These are phyloP conservation scores for Gadopsis bispinosus DNA, from an alignment of 2,797 vertebrate species.

Conservation along the genomic window DNA sequence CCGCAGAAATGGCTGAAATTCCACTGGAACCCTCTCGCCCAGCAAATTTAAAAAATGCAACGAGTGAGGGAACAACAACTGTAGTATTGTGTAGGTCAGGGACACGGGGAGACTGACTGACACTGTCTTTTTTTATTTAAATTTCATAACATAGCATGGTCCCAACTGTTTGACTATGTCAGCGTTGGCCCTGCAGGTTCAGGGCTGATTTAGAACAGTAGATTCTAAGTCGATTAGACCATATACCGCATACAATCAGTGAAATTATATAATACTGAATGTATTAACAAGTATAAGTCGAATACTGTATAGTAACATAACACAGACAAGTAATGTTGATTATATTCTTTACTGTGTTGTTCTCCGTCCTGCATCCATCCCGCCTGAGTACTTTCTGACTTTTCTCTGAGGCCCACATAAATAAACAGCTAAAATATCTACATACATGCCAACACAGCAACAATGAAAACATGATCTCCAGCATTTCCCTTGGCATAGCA, in stretches of 20 bases:
- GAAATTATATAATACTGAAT: background rate
- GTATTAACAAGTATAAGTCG: background rate
- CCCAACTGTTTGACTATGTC: too few species aligned
- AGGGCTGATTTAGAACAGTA: too few species aligned
- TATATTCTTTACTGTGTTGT: background rate
- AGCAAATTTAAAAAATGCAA: too few species aligned
- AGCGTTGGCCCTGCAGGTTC: too few species aligned
- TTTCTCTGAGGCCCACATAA: constrained; percentile 4
- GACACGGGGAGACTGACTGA: too few species aligned
- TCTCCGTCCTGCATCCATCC: background rate
- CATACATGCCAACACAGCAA: constrained; percentile 23
- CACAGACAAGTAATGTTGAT: background rate
- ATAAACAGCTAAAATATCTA: constrained; percentile 14
- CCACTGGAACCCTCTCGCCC: too few species aligned
- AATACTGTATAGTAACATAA: background rate
- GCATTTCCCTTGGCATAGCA: constrained; percentile 13
- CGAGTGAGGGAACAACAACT: background rate
- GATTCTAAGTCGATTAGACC: too few species aligned
- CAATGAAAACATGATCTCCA: constrained; percentile 34
- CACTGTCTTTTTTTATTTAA: too few species aligned
- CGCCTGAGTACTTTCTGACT: background rate
- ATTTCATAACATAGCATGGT: too few species aligned
- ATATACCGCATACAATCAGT: too few species aligned
- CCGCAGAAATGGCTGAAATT: background rate
- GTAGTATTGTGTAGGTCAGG: too few species aligned